Conservation (phyloP, 2,888 invertebrate species). For the Polylopha cassiicola region DNA sequence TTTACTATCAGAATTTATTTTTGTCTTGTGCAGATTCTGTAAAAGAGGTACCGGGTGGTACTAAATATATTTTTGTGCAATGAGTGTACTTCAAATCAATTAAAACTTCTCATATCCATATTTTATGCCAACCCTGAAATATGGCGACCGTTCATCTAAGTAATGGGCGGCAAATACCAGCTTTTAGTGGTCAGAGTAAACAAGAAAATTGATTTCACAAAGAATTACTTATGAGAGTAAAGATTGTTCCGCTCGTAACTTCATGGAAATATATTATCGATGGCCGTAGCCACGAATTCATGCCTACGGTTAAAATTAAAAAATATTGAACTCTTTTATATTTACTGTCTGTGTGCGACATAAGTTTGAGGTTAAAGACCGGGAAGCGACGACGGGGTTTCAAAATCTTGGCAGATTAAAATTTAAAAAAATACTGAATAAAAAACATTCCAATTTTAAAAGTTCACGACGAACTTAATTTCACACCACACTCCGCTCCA, state of each 20-base stretch:
- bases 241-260: slow-evolving; percentile 42
- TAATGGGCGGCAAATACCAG: slow-evolving; percentile 54
- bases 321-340: no score
- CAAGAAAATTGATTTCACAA: slow-evolving; percentile 74
- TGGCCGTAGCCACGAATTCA: no score
- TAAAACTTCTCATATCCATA: not conserved
- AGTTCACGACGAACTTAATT: slow-evolving; percentile 5
- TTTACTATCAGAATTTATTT: no score
- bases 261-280: slow-evolving; percentile 58
- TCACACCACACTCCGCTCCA: slow-evolving; percentile 10
- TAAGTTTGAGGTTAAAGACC: slow-evolving; percentile 18
- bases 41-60: no score
- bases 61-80: no score
- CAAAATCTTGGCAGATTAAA: not conserved
- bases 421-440: not conserved
- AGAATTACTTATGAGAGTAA: slow-evolving; percentile 45
- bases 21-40: no score
- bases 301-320: no score
- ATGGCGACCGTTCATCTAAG: slow-evolving; percentile 37
- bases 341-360: slow-evolving; percentile 12
- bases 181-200: slow-evolving; percentile 63
- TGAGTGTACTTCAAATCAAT: no score
- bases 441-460: slow-evolving; percentile 9
- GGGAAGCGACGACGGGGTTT: slow-evolving; percentile 10
- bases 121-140: slow-evolving; percentile 38